Conservation (phyloP, 2,888 invertebrate genomes). For the Archips crataeganus region DNA sequence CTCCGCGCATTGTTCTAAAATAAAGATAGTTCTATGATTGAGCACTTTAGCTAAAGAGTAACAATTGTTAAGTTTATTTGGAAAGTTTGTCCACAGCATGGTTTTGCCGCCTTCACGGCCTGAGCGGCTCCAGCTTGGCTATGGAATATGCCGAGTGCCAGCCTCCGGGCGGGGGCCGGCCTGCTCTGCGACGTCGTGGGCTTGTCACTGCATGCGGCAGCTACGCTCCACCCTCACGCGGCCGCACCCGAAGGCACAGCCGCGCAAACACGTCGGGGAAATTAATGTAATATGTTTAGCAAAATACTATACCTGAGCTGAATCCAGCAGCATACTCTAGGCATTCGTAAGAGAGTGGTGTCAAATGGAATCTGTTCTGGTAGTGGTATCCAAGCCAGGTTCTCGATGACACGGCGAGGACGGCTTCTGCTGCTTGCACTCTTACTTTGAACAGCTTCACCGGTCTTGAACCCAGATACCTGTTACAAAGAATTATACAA, state of each 20-base stretch:
- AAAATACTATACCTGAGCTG: constrained; percentile 85
- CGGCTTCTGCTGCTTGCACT: constrained; percentile 98
- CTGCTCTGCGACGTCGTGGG: constrained; percentile 88
- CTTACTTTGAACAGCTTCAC: constrained; percentile 98
- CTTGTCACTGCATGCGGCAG: constrained; percentile 80
- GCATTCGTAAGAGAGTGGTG: constrained; percentile 98
- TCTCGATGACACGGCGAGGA: constrained; percentile 98
- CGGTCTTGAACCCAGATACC: constrained; percentile 96
- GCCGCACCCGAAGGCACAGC: constrained; percentile 63
- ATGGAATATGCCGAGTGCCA: constrained; percentile 90
- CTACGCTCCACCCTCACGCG: constrained; percentile 78
- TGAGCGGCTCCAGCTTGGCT: constrained; percentile 89
- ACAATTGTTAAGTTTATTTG: neutral
- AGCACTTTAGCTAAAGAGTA: neutral
- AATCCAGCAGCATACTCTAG: constrained; percentile 99
- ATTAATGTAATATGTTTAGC: neutral
- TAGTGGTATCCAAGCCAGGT: constrained; percentile 99
- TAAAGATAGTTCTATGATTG: constrained; percentile 4
- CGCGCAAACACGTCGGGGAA: constrained; percentile 71
- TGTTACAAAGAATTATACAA: constrained; percentile 48
- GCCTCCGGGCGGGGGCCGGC: constrained; percentile 82
- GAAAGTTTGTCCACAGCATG: constrained; percentile 85
- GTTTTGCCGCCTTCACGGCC: constrained; percentile 88
- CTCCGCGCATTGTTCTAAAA: constrained; percentile 97
- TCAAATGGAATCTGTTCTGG: constrained; percentile 97